A percentile compares a stretch with the other conserved stretches of the same genome.
Conservation (phyloP, 2,113 vertebrate species). For the Muntiacus reevesi region DNA sequence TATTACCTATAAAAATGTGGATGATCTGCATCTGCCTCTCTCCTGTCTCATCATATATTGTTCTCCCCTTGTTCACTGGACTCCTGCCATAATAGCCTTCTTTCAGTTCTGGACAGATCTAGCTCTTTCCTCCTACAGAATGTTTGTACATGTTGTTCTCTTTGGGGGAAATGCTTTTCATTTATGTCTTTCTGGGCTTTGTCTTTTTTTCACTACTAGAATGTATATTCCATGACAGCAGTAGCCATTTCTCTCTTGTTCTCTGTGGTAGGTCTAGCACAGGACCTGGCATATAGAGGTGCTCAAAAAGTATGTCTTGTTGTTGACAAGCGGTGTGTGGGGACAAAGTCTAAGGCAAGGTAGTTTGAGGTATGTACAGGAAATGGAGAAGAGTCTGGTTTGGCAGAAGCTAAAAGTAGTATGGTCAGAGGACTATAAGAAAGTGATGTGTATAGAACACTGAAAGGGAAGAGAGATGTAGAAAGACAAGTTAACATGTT, state of each 20-base stretch:
- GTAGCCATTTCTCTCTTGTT: not conserved
- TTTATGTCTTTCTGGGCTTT: not conserved
- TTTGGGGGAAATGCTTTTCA: not conserved
- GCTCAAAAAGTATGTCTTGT: not conserved
- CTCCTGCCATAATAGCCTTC: not conserved
- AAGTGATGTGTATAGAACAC: not conserved
- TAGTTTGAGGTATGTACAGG: not conserved
- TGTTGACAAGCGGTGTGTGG: not conserved
- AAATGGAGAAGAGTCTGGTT: not conserved
- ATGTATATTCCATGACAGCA: not conserved
- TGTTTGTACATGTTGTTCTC: not conserved
- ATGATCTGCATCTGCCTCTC: not conserved
- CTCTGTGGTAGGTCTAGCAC: not conserved
- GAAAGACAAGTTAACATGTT: not conserved
- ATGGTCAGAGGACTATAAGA: not conserved
- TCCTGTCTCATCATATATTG: not conserved
- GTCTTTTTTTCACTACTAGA: not conserved
- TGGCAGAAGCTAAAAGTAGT: not conserved
- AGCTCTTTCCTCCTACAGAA: not conserved
- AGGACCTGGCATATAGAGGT: not conserved
- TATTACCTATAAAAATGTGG: not conserved
- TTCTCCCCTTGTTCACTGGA: not conserved
- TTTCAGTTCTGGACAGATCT: not conserved
- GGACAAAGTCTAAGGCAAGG: not conserved
- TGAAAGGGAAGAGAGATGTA: not conserved